These are phyloP conservation scores for Dendropsophus ebraccatus DNA, from an alignment of 2,113 vertebrate genomes.

Conservation along the genomic window DNA sequence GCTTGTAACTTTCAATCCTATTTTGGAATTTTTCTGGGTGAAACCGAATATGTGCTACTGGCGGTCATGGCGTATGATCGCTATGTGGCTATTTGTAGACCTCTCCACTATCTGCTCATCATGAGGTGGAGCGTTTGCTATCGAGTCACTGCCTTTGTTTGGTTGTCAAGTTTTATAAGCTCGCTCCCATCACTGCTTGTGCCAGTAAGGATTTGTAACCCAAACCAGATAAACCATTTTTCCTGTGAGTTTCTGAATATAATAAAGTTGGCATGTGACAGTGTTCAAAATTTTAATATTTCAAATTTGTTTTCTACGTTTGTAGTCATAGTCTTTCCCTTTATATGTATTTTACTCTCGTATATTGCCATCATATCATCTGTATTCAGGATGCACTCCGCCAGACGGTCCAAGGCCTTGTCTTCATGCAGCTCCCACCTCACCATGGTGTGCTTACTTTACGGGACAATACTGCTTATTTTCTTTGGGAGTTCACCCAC, in stretches of 20 bases:
- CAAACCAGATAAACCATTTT: not conserved
- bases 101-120: not conserved
- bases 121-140: slow-evolving; percentile 25
- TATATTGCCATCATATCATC: slow-evolving; percentile 8
- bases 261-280: not conserved
- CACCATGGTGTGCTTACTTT: slow-evolving; percentile 5
- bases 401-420: not conserved
- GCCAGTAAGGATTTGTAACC: not conserved
- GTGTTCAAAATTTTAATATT: not conserved
- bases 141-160: not conserved
- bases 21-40: not conserved
- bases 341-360: not conserved
- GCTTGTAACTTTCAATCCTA: not conserved
- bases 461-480: not conserved
- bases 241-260: not conserved
- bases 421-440: not conserved
- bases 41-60: not conserved
- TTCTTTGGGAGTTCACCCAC: not conserved
- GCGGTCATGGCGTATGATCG: not conserved
- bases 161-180: too few species aligned
- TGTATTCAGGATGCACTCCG: not conserved
- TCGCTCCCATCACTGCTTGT: not conserved
- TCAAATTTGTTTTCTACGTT: not conserved
- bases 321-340: not conserved
- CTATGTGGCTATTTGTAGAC: not conserved